These are phyloP conservation scores for Rhea americana DNA, from an alignment of 2,113 vertebrate genomes.

Conservation along the genomic window DNA sequence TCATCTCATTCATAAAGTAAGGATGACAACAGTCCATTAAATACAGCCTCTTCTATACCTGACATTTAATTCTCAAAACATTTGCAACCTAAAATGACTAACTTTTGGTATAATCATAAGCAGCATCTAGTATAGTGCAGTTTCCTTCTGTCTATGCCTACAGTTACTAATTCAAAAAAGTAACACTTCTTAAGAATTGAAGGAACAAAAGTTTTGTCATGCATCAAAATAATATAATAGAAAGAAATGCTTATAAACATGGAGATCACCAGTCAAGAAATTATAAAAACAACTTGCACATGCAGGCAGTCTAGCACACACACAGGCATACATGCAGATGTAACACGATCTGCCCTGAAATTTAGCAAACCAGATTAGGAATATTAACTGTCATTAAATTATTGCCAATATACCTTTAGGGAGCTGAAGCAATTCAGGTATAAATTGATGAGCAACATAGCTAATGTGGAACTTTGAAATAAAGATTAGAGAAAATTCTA, in stretches of 20 bases:
- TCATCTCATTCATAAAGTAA: neutral
- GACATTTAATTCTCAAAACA: neutral
- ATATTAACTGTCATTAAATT: neutral
- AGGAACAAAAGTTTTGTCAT: neutral
- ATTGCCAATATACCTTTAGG: neutral
- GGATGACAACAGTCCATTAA: neutral
- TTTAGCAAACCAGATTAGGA: neutral
- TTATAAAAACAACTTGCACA: fast-evolving
- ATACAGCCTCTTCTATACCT: neutral
- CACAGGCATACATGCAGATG: neutral
- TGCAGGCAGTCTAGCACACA: fast-evolving
- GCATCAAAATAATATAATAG: neutral
- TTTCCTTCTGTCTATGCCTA: neutral
- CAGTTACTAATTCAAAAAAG: neutral
- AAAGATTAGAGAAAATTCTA: neutral
- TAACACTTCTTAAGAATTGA: neutral
- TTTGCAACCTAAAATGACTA: neutral
- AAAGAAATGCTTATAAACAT: neutral
- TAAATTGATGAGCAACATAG: neutral
- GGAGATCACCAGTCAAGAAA: neutral
- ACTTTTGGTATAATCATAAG: neutral
- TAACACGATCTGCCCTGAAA: neutral
- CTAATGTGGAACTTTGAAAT: neutral
- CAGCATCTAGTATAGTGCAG: neutral
- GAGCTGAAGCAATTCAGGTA: neutral